A percentile compares a stretch with the other conserved stretches of the same genome.
Evolutionary conservation across 1,140 invertebrate genomes (phyloP).

Genomic region (Thaumetopoea pityocampa): DNA sequence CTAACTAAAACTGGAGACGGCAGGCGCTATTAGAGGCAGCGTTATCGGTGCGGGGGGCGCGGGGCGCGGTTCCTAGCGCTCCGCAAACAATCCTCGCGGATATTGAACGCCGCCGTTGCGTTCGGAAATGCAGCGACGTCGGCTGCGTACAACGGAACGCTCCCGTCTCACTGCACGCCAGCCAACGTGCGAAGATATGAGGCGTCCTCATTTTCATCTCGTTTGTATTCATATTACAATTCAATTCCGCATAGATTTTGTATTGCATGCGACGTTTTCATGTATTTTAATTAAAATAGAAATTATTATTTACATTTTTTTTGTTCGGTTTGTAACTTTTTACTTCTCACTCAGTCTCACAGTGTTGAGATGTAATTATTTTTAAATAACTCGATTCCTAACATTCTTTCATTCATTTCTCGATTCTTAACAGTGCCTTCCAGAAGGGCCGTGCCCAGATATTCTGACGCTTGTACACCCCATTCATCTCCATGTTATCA

Average conservation of each 20-base stretch:
- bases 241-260: slow-evolving; percentile 19
- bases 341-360: no score
- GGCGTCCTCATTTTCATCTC: slow-evolving; percentile 52
- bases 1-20: slow-evolving; percentile 54
- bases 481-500: no score
- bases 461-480: no score
- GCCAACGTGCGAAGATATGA: slow-evolving; percentile 57
- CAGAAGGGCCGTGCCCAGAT: no score
- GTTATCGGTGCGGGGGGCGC: slow-evolving; percentile 21
- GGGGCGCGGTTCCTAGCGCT: slow-evolving; percentile 27
- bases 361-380: no score
- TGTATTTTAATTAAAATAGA: no score
- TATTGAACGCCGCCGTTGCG: slow-evolving; percentile 68
- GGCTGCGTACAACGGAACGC: slow-evolving; percentile 49
- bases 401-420: no score
- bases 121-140: slow-evolving; percentile 65
- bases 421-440: no score
- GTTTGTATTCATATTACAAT: slow-evolving; percentile 47
- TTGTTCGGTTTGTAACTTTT: no score
- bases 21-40: slow-evolving; percentile 53
- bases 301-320: no score
- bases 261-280: no score
- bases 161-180: slow-evolving; percentile 42
- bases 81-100: slow-evolving; percentile 68
- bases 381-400: no score